These are phyloP conservation scores for Acrobasis suavella DNA, from an alignment of 2,888 invertebrate genomes.

Conservation along the genomic window DNA sequence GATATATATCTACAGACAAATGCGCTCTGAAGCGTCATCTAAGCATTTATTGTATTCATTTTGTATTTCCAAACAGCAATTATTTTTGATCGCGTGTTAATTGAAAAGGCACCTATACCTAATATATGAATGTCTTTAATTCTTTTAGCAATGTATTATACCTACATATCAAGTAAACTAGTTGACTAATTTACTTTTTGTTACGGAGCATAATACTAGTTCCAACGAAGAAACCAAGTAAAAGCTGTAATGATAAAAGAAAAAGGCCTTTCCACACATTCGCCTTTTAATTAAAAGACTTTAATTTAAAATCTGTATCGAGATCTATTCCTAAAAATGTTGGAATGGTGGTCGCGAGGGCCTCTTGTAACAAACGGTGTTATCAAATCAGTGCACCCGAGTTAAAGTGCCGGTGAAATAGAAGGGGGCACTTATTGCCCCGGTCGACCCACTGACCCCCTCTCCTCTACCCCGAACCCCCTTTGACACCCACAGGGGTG, in stretches of 20 bases:
- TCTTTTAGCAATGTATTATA: too few relatives aligned
- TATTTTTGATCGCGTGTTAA: too few relatives aligned
- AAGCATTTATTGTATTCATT: too few relatives aligned
- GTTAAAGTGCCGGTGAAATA: conserved; percentile 79
- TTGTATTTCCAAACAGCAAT: too few relatives aligned
- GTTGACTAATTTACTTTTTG: too few relatives aligned
- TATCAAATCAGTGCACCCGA: conserved; percentile 81
- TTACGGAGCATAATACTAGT: neutral
- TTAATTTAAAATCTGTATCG: conserved; percentile 43
- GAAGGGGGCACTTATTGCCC: conserved; percentile 76
- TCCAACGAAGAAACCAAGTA: neutral
- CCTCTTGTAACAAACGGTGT: conserved; percentile 78
- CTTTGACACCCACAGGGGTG: conserved; percentile 34
- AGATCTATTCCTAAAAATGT: conserved; percentile 54
- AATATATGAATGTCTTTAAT: too few relatives aligned
- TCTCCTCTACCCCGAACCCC: conserved; percentile 26
- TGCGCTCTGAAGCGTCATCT: too few relatives aligned
- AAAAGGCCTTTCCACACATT: neutral
- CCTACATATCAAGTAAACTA: too few relatives aligned
- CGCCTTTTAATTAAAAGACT: conserved; percentile 48
- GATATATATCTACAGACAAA: too few relatives aligned
- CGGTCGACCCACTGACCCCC: conserved; percentile 40
- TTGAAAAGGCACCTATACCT: too few relatives aligned
- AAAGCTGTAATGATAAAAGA: neutral
- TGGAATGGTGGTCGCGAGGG: conserved; percentile 61